Evolutionary conservation across 2,113 vertebrate genomes (phyloP), one percentile per base, ranked within the genome.

Genomic region (Heptranchias perlo): DNA sequence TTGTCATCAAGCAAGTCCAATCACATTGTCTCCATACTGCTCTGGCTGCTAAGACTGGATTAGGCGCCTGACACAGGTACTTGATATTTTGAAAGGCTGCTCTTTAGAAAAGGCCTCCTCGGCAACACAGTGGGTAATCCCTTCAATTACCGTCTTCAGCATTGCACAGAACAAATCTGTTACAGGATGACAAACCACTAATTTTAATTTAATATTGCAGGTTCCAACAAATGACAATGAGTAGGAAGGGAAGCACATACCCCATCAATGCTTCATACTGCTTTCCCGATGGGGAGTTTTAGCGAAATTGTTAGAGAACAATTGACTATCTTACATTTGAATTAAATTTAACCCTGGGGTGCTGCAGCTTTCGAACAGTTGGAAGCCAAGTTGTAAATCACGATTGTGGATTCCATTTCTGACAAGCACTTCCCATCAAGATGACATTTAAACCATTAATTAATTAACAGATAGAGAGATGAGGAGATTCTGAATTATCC

Each of bases 361-460:
- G 98, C 97, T 97, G 96, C 97, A 96, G 97, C 96, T 98, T 97
- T 96, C 96, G 96, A 97, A 97, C 95, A 73, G 96, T 96, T 87
- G 97, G 97, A 96, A 96, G 96, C 97, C 97, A 97, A 97, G 96
- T 97, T 97, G 97, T 98, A 98, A 98, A 98, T 98, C 97, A 98
- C 97, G 96, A 96, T 96, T 97, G 97, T 97, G 97, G 98, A 97
- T 97, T 97, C 97, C 96, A 97, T 97, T 97, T 97, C 97, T 98
- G 98, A 98, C 97, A 98, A 98, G 97, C 97, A 97, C 97, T 97
- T 98, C 97, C 97, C 97, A 97, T 97, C 98, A 98, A 97, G 97
- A 98, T 98, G 98, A 98, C 98, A 98, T 98, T 98, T 98, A 98
- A 98, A 98, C 98, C 98, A 98, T 98, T 98, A 97, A 98, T 98